Evolutionary conservation across 2,113 vertebrate species (phyloP).

Genomic region (Phrynocephalus versicolor): DNA sequence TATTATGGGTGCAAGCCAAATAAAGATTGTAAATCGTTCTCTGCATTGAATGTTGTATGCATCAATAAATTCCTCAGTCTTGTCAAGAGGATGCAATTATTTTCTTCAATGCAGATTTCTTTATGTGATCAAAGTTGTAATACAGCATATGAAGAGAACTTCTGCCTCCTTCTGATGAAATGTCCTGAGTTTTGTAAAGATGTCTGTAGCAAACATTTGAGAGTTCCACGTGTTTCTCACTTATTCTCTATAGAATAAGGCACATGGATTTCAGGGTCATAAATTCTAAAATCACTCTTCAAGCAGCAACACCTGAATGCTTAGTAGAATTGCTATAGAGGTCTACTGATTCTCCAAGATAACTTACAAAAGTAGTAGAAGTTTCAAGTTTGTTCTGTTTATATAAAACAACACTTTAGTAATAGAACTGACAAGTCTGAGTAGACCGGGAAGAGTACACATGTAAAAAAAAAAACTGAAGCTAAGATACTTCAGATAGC

Average conservation of each 20-base stretch:
- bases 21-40: background rate
- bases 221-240: background rate
- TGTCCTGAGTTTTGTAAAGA: conserved; percentile 16
- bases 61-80: background rate
- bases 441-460: background rate
- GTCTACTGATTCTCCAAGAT: background rate
- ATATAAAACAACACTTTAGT: background rate
- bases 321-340: background rate
- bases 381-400: background rate
- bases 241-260: conserved; percentile 34
- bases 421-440: background rate
- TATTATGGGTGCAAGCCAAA: background rate
- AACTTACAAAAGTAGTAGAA: background rate
- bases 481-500: background rate
- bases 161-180: background rate
- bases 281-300: conserved; percentile 30
- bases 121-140: conserved; percentile 42
- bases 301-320: background rate
- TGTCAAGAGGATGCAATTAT: conserved; percentile 29
- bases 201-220: background rate
- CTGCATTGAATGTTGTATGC: no score
- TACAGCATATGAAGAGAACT: background rate
- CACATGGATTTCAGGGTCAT: conserved; percentile 27
- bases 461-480: background rate
- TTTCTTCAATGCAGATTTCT: conserved; percentile 49